Base-by-base conservation (phyloP, 2,888 invertebrate genomes). In the Leptinotarsa haldemani region DNA sequence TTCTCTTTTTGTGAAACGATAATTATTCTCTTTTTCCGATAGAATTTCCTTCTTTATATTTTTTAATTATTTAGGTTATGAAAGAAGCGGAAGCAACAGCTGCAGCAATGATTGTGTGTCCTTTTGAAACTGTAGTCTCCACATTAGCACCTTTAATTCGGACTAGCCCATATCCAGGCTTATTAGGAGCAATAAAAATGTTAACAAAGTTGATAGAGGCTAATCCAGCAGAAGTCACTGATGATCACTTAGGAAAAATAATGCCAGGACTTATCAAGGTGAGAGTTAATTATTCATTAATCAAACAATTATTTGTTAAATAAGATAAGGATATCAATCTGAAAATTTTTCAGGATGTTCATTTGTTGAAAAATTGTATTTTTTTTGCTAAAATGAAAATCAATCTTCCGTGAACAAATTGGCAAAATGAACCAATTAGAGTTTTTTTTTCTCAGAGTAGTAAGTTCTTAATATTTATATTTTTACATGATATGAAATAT, bases 171-270 rank as follows among this genome's bases (percentile, higher is more conserved):
- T 95, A 92, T 89, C 97, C 97, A 1, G 92, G 94, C 72, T 95
- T 97, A 85, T 92, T 97, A 86, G 97, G 96, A 79, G 97, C 97
- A 74, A 94, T 98, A 65, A 98, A 98, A 89, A 93, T 98, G 90
- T 90, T 97, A 61, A 94, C 94, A 0, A 94, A 94, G 86, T 90
- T 96, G 74, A 94, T 96, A 63, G 94, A 95, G 85, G 92, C 94
- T 77, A 91, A 94, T 76, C 91, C 93, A 4, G 85, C 89, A 48
- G 93, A 94, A 77, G 91, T 94, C 30, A 91, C 93, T 2, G 93
- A 95, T 83, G 92, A 93, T 67, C 91, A 94, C 82, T 91, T 98
- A 67, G 89, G 91, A 1, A 92, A 92, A 77, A 92, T 97, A 73
- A 96, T 97, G 93, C 95, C 96, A 63, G 95, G 96, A 52, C 92